Evolutionary conservation across 2,797 vertebrate genomes (phyloP).

Genomic region (Meriones psammophilus): DNA sequence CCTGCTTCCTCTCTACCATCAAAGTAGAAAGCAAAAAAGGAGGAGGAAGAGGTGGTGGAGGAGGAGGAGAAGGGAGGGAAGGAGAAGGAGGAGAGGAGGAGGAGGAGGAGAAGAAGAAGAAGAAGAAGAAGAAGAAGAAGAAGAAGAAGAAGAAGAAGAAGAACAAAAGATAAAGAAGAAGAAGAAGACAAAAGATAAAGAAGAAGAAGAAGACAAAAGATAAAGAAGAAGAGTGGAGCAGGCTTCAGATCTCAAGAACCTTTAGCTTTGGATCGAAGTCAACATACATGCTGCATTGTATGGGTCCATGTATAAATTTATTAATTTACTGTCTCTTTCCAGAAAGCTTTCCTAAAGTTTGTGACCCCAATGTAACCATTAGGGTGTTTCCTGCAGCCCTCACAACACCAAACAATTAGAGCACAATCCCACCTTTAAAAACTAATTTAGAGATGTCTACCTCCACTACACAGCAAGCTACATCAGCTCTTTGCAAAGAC

Average conservation of each 20-base stretch:
- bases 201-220: too few species aligned
- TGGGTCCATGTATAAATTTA: not conserved
- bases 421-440: not conserved
- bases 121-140: too few species aligned
- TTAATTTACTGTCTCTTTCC: not conserved
- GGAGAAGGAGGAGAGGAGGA: too few species aligned
- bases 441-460: not conserved
- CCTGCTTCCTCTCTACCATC: not conserved
- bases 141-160: too few species aligned
- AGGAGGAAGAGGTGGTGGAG: too few species aligned
- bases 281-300: not conserved
- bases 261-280: not conserved
- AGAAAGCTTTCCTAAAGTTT: slow-evolving; percentile 6
- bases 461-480: not conserved
- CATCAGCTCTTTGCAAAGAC: not conserved
- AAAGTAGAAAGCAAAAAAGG: not conserved
- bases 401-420: not conserved
- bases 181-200: too few species aligned
- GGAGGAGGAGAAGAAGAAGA: too few species aligned
- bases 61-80: too few species aligned
- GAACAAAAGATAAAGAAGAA: too few species aligned
- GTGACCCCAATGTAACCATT: not conserved
- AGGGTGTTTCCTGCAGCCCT: not conserved
- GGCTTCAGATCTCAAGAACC: not conserved
- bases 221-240: not conserved